These are phyloP conservation scores for Bombus breviceps DNA, from an alignment of 1,140 invertebrate species.

Conservation along the genomic window DNA sequence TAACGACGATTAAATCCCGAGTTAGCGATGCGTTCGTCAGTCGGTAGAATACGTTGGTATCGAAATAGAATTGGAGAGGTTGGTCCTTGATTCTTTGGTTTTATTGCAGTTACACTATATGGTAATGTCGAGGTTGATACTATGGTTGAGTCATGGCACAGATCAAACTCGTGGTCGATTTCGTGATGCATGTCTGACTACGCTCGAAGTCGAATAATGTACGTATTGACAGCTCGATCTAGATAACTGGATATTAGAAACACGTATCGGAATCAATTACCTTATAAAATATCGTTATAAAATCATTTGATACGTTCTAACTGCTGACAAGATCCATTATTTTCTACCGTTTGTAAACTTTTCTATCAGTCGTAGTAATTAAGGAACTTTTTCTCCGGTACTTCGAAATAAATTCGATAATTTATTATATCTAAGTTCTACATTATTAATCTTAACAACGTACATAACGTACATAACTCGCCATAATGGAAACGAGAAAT, in stretches of 20 bases:
- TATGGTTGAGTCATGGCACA: slow-evolving; percentile 9
- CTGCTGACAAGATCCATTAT: background rate
- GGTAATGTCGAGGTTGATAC: slow-evolving; percentile 1
- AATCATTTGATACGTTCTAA: background rate
- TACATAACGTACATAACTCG: background rate
- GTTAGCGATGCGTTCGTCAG: background rate
- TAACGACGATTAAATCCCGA: background rate
- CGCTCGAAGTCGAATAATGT: background rate
- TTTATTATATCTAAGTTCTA: background rate
- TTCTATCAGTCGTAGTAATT: too few relatives aligned
- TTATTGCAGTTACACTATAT: slow-evolving; percentile 10
- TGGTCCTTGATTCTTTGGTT: background rate
- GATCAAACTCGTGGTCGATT: background rate
- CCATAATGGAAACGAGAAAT: background rate
- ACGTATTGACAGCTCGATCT: slow-evolving; percentile 1
- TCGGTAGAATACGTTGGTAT: too few relatives aligned
- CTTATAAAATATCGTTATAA: background rate
- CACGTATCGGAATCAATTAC: background rate
- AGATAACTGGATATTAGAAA: background rate
- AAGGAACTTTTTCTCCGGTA: too few relatives aligned
- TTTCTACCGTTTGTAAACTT: background rate
- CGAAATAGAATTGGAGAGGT: background rate
- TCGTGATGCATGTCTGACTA: background rate
- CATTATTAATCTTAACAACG: too few relatives aligned
- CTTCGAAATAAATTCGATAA: background rate